These are phyloP conservation scores for Piaya cayana DNA, from an alignment of 2,113 vertebrate genomes.

Conservation along the genomic window DNA sequence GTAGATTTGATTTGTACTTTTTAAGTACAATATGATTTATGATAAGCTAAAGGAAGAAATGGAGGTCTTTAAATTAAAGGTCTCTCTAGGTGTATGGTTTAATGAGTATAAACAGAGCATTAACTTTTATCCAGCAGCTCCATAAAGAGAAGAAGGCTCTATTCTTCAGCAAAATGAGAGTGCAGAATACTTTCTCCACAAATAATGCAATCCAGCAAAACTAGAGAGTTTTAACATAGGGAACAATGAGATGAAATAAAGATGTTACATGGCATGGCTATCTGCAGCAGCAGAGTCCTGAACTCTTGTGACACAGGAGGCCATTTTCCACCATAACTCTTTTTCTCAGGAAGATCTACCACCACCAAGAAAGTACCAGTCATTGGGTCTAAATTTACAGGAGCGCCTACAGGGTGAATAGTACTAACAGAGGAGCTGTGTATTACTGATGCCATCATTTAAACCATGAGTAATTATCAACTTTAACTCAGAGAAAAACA, in stretches of 20 bases:
- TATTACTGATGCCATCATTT: background rate
- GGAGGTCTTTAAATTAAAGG: background rate
- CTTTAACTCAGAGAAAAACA: slow-evolving; percentile 26
- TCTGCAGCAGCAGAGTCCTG: background rate
- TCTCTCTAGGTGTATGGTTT: background rate
- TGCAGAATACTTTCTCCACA: background rate
- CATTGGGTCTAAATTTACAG: background rate
- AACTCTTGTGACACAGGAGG: background rate
- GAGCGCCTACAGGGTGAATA: background rate
- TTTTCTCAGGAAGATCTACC: background rate
- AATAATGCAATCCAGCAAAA: background rate
- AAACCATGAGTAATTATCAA: slow-evolving; percentile 34
- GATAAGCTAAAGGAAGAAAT: background rate
- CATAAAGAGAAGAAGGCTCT: background rate
- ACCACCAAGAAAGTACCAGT: background rate
- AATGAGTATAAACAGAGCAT: background rate
- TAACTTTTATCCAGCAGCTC: background rate
- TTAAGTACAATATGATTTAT: background rate
- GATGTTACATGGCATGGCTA: background rate
- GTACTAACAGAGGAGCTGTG: background rate
- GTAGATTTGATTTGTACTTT: background rate
- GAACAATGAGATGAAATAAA: background rate
- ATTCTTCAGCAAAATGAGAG: background rate
- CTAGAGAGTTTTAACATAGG: background rate
- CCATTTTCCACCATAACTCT: background rate